phyloP scores from a whole-genome alignment of 2,113 vertebrate species.

The Guaruba guarouba region DNA sequence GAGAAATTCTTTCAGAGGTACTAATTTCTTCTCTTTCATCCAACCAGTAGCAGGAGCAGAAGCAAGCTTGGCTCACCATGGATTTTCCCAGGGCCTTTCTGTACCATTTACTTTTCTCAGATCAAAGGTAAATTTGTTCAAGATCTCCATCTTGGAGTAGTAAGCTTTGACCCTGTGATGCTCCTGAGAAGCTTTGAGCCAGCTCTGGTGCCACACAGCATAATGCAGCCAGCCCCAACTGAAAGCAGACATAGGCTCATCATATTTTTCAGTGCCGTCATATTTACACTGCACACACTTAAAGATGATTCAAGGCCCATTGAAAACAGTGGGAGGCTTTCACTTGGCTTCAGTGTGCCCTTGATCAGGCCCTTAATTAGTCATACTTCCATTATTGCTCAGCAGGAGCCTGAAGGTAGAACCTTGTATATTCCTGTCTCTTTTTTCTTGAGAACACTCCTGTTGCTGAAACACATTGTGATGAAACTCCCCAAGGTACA shows the following conservation, averaged over 20 bases:
- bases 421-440: not conserved
- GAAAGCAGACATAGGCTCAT: not conserved
- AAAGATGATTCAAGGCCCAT: not conserved
- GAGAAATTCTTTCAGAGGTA: not conserved
- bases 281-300: not conserved
- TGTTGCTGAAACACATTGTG: not conserved
- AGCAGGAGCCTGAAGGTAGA: conserved; percentile 29
- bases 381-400: conserved; percentile 39
- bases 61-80: not conserved
- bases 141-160: not conserved
- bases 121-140: not conserved
- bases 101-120: not conserved
- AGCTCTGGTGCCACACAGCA: not conserved
- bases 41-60: not conserved
- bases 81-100: not conserved
- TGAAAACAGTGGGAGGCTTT: conserved; percentile 35
- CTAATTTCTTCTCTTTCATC: not conserved
- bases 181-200: not conserved
- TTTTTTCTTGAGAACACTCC: not conserved
- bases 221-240: not conserved
- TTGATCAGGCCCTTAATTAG: conserved; percentile 20
- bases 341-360: not conserved
- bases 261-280: not conserved
- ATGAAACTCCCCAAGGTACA: not conserved
- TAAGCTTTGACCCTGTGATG: not conserved